phyloP scores from a whole-genome alignment of 2,888 invertebrate genomes.

The Amphiduros pacificus region DNA sequence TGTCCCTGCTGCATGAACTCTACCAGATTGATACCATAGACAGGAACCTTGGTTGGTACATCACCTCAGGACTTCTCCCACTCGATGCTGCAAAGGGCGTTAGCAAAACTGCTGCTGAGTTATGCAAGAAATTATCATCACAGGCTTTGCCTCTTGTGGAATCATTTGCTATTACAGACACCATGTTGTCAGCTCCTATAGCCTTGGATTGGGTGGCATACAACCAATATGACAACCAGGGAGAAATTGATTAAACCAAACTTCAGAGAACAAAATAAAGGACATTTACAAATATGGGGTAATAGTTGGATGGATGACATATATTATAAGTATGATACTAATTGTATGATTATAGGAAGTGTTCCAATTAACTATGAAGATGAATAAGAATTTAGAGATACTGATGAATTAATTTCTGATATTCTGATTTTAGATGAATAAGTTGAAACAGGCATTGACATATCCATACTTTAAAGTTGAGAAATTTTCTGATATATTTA shows the following conservation, averaged over 20 bases:
- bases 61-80: slow-evolving; percentile 23
- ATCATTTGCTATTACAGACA: slow-evolving; percentile 32
- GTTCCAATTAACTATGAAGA: too few relatives aligned
- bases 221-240: slow-evolving; percentile 31
- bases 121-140: slow-evolving; percentile 30
- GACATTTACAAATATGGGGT: too few relatives aligned
- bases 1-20: slow-evolving; percentile 31
- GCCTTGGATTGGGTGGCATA: slow-evolving; percentile 36
- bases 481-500: too few relatives aligned
- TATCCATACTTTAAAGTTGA: too few relatives aligned
- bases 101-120: slow-evolving; percentile 3
- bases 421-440: too few relatives aligned
- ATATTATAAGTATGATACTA: too few relatives aligned
- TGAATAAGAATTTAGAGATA: too few relatives aligned
- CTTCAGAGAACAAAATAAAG: too few relatives aligned
- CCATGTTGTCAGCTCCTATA: slow-evolving; percentile 37
- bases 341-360: too few relatives aligned
- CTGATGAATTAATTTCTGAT: too few relatives aligned
- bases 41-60: slow-evolving; percentile 29
- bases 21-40: slow-evolving; percentile 32
- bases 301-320: too few relatives aligned
- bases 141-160: slow-evolving; percentile 30
- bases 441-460: too few relatives aligned
- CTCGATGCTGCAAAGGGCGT: slow-evolving; percentile 22
- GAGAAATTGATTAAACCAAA: slow-evolving; percentile 25